Evolutionary conservation across 2,113 vertebrate species (phyloP).

Genomic region (Maccullochella peelii): DNA sequence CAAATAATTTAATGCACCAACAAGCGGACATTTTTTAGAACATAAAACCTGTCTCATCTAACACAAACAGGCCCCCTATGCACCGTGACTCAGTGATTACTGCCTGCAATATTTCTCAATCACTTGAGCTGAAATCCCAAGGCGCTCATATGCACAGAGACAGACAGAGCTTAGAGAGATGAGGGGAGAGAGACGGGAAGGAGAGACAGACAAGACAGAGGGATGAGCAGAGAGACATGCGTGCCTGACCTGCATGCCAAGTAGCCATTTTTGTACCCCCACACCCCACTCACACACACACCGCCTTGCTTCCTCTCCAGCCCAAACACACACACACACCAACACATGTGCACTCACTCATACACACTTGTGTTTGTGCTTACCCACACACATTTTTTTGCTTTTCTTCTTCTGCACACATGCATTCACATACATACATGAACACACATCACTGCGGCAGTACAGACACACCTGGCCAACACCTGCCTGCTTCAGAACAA

Average conservation of each 20-base stretch:
- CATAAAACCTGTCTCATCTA: constrained; percentile 58
- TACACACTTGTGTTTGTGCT: background rate
- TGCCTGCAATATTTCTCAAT: constrained; percentile 65
- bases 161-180: constrained; percentile 25
- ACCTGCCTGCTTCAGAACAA: constrained; percentile 67
- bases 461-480: constrained; percentile 79
- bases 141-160: constrained; percentile 34
- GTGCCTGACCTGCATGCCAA: constrained; percentile 80
- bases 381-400: background rate
- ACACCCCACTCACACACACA: constrained; percentile 28
- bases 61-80: constrained; percentile 63
- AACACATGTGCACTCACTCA: constrained; percentile 45
- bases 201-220: background rate
- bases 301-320: constrained; percentile 1
- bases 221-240: constrained; percentile 49
- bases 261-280: constrained; percentile 79
- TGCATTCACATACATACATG: background rate
- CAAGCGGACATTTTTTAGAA: constrained; percentile 56
- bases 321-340: constrained; percentile 38
- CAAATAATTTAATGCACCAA: constrained; percentile 57
- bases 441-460: constrained; percentile 68
- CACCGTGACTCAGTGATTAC: constrained; percentile 66
- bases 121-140: constrained; percentile 57
- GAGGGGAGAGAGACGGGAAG: background rate
- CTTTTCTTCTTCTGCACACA: background rate